Evolutionary conservation across 2,888 invertebrate species (phyloP).

Genomic region (Euclidia mi): DNA sequence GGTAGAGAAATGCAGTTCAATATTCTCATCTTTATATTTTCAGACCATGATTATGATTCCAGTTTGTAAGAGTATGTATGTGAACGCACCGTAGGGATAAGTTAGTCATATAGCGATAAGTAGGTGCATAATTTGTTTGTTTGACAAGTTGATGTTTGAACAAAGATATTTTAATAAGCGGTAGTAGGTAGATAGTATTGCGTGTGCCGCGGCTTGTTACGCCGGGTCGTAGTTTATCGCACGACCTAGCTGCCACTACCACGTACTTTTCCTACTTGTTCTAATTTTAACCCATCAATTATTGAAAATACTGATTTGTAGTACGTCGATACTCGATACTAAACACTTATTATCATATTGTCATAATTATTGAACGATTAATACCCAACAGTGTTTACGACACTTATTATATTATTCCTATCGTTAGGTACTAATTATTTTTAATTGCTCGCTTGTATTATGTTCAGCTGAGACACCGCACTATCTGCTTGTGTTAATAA

Average conservation of each 20-base stretch:
- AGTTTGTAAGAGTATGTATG: too few relatives aligned
- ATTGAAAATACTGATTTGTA: conserved; percentile 53
- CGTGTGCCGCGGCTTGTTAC: conserved; percentile 41
- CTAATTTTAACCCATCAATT: conserved; percentile 75
- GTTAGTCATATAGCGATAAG: conserved; percentile 26
- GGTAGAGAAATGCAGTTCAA: too few relatives aligned
- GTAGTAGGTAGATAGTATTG: conserved; percentile 42
- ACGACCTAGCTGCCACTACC: conserved; percentile 57
- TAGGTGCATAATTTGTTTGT: conserved; percentile 52
- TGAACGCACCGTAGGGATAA: not conserved
- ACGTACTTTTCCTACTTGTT: conserved; percentile 83
- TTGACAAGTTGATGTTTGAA: conserved; percentile 54
- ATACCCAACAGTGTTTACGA: conserved; percentile 10
- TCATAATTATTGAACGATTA: conserved; percentile 37
- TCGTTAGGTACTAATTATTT: conserved; percentile 20
- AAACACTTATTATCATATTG: conserved; percentile 41
- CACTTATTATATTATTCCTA: conserved; percentile 26
- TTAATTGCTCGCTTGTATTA: conserved; percentile 35
- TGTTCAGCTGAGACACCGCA: conserved; percentile 15
- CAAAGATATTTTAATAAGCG: conserved; percentile 46
- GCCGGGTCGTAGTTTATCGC: conserved; percentile 77
- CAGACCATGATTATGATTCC: too few relatives aligned
- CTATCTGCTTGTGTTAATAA: conserved; percentile 10
- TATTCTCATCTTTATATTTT: too few relatives aligned
- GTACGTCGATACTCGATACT: conserved; percentile 44